phyloP scores from a whole-genome alignment of 1,140 invertebrate species.

The Solenopsis invicta region DNA sequence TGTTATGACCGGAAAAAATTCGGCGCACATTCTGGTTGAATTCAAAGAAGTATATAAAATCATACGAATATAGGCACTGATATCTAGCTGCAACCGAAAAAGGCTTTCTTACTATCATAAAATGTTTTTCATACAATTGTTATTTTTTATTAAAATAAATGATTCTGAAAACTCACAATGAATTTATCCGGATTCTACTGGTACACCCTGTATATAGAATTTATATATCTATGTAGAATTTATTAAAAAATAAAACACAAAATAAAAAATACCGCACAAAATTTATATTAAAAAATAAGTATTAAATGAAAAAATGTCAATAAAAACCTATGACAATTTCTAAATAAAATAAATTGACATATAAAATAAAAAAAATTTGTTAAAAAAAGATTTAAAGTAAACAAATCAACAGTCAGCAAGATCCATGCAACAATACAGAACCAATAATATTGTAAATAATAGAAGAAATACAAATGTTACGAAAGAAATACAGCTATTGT shows the following conservation, averaged over 20 bases:
- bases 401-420: not conserved
- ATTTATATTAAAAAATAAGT: slow-evolving; percentile 16
- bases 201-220: too few relatives aligned
- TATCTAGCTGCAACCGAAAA: too few relatives aligned
- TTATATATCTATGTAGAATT: not conserved
- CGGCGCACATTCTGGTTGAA: too few relatives aligned
- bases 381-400: not conserved
- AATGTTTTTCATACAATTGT: too few relatives aligned
- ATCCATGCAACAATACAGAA: not conserved
- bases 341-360: not conserved
- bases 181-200: too few relatives aligned
- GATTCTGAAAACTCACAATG: too few relatives aligned
- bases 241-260: not conserved
- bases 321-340: not conserved
- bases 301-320: not conserved
- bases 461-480: not conserved
- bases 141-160: too few relatives aligned
- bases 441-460: not conserved
- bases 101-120: too few relatives aligned
- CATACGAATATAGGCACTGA: too few relatives aligned
- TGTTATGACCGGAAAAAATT: too few relatives aligned
- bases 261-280: not conserved
- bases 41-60: too few relatives aligned
- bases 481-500: not conserved
- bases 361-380: not conserved